A percentile compares a stretch with the other conserved stretches of the same genome.
Conservation (phyloP, 2,113 vertebrate species). For the Progne subis region DNA sequence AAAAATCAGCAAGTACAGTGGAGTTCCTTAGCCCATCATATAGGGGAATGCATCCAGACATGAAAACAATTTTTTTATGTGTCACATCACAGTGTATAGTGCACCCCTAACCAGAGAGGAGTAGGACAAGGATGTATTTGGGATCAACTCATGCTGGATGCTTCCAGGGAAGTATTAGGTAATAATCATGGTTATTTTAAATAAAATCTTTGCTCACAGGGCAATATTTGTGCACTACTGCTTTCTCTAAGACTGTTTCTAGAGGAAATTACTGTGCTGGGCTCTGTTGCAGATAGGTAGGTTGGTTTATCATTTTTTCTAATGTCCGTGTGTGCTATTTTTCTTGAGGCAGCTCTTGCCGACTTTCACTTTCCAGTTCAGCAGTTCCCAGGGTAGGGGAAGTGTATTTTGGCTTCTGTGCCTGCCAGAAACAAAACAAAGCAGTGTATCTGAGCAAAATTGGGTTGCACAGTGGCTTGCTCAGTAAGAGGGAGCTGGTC, state of each 20-base stretch:
- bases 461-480: neutral
- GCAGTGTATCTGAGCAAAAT: neutral
- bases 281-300: neutral
- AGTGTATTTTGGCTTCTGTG: conserved; percentile 4
- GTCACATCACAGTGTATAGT: neutral
- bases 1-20: neutral
- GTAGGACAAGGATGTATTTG: neutral
- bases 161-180: neutral
- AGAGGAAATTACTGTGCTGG: neutral
- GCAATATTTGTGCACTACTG: neutral
- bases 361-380: neutral
- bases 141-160: neutral
- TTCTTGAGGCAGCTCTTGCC: neutral
- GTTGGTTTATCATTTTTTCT: neutral
- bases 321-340: neutral
- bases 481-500: neutral
- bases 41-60: neutral
- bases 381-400: neutral
- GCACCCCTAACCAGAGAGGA: neutral
- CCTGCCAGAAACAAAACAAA: neutral
- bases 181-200: neutral
- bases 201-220: neutral
- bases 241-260: neutral
- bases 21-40: neutral
- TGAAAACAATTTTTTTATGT: neutral